A percentile compares a stretch with the other conserved stretches of the same genome.
Conservation (phyloP, 2,797 vertebrate species). For the Leuciscus waleckii region DNA sequence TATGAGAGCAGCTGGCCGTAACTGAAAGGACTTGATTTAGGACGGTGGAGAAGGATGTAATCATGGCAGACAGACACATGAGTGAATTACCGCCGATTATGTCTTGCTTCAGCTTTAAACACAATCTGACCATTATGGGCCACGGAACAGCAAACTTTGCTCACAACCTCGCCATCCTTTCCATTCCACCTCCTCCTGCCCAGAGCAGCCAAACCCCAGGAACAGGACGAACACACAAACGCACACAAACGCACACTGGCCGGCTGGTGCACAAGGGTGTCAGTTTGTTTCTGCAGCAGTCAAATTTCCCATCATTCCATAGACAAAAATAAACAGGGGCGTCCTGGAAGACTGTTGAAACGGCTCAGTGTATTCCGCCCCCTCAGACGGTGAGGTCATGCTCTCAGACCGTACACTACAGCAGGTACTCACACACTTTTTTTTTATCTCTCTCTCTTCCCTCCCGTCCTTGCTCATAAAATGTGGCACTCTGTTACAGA, state of each 20-base stretch:
- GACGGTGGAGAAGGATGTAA: conserved; percentile 50
- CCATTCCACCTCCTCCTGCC: conserved; percentile 64
- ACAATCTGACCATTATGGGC: conserved; percentile 62
- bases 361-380: conserved; percentile 64
- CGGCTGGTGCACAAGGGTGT: conserved; percentile 67
- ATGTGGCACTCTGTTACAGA: conserved; percentile 67
- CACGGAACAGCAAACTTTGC: conserved; percentile 64
- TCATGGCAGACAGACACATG: conserved; percentile 46
- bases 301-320: conserved; percentile 82
- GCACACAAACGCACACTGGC: conserved; percentile 24
- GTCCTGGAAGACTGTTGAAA: conserved; percentile 70
- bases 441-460: background rate
- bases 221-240: conserved; percentile 49
- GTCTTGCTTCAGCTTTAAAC: conserved; percentile 64
- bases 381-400: conserved; percentile 68
- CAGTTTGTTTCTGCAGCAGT: conserved; percentile 80
- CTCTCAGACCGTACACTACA: conserved; percentile 43
- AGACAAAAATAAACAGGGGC: conserved; percentile 82
- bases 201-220: conserved; percentile 55
- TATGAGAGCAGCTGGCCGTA: conserved; percentile 36
- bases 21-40: conserved; percentile 43
- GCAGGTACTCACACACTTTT: conserved; percentile 54
- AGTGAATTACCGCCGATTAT: conserved; percentile 60
- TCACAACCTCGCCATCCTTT: conserved; percentile 65
- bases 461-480: conserved; percentile 53